Base-by-base conservation (phyloP, 2,888 invertebrate species). In the Antheraea assamensis region DNA sequence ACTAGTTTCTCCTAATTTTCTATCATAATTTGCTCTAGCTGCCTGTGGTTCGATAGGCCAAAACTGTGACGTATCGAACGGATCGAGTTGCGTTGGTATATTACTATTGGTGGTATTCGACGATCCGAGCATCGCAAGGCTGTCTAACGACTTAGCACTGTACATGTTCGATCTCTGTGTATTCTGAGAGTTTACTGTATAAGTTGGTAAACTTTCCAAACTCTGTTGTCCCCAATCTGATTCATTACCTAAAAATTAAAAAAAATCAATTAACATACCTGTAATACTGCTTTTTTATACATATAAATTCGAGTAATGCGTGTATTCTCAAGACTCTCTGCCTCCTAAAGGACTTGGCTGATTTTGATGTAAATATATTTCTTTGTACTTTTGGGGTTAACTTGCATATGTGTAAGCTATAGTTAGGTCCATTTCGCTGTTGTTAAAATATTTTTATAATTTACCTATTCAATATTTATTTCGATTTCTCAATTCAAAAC, bases 141-240 rank as follows among this genome's bases (percentile, higher is more conserved):
- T 92, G 74, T 94, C 94, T 77, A 94, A 79, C 3, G 94, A 94
- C 78, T 91, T 93, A 75, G 93, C 91, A 79, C 91, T 91, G 74
- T 90, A 90, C 21, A 94, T 85, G 76, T 87, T 90, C 2, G 86
- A 83, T 24, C 74, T 86, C 72, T 85, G 88, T 2, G 81, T 74
- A 74, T 79, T 80, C 74, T 82, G 84, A 0, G 86, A 77, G 73
- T 81, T 86, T 7, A 85, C 79, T 0, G 87, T 83, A 70, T 85
- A 85, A 7, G 88, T 86, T 7, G 92, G 92, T 24, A 93, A 83
- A 77, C 92, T 93, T 79, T 94, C 95, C 76, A 91, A 87, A 73
- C 90, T 92, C 70, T 90, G 89, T 71, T 91, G 90, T 15, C 89
- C 90, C 93, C 93, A 93, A 72, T 90, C 88, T 8, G 85, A 75